phyloP scores from a whole-genome alignment of 53 echinoderm and acorn worm genomes.

The Zoroaster sp. region DNA sequence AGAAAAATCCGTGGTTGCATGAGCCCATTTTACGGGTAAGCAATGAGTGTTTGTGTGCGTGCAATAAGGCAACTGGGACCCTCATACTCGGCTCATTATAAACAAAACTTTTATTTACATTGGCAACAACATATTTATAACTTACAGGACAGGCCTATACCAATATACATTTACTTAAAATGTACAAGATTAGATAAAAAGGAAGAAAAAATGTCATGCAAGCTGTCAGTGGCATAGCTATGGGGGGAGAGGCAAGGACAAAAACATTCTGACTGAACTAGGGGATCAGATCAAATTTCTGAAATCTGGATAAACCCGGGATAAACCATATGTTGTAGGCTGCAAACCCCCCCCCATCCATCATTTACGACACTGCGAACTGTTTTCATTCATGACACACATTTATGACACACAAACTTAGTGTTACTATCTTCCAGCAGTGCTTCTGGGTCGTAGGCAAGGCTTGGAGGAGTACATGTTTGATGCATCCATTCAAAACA shows the following conservation, averaged over 20 bases:
- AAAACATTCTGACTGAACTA: background rate
- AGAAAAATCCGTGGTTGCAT: no score
- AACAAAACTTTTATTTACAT: background rate
- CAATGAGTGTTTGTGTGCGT: no score
- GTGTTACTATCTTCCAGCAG: background rate
- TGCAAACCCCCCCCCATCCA: background rate
- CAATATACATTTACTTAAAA: no score
- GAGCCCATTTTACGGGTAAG: no score
- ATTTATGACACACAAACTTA: background rate
- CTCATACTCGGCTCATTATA: no score
- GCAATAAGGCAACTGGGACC: no score
- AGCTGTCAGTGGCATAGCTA: no score
- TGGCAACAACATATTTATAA: background rate
- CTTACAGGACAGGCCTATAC: no score
- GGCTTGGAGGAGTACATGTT: background rate
- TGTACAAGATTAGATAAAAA: no score
- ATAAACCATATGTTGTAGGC: background rate
- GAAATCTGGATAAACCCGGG: background rate
- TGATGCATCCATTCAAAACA: background rate
- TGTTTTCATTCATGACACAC: background rate
- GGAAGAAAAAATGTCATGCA: no score
- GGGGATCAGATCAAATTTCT: background rate
- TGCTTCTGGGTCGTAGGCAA: background rate
- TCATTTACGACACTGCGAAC: background rate
- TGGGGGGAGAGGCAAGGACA: no score